Conservation (phyloP, 2,113 vertebrate species). For the Micromys minutus region DNA sequence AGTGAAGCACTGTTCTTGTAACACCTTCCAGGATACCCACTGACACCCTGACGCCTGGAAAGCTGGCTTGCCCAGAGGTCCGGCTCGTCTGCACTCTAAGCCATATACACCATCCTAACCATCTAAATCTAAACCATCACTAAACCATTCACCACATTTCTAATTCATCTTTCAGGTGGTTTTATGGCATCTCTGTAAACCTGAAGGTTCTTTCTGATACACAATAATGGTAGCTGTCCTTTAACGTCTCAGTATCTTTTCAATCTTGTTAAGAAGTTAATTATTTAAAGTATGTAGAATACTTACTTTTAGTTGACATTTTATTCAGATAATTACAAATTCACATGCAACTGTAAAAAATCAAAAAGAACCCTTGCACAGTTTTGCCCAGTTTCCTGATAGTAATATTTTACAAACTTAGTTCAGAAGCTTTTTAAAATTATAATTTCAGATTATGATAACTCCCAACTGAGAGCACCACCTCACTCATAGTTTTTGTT, state of each 20-base stretch:
- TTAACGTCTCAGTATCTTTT: conserved; percentile 22
- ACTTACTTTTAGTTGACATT: conserved; percentile 34
- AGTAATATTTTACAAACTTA: conserved; percentile 9
- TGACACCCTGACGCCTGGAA: not conserved
- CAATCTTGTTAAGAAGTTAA: not conserved
- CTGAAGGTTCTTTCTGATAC: not conserved
- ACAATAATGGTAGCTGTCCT: not conserved
- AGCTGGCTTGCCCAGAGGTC: not conserved
- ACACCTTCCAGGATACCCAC: not conserved
- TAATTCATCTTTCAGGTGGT: not conserved
- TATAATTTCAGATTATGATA: conserved; percentile 43
- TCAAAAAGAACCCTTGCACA: not conserved
- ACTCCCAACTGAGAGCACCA: not conserved
- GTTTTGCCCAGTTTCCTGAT: not conserved
- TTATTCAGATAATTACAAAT: conserved; percentile 41
- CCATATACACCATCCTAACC: no score
- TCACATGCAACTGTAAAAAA: conserved; percentile 45
- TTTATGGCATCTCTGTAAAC: not conserved
- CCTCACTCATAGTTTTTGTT: not conserved
- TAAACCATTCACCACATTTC: not conserved
- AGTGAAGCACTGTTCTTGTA: not conserved
- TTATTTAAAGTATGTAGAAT: conserved; percentile 17
- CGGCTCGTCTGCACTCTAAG: not conserved
- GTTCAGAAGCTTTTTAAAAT: conserved; percentile 8
- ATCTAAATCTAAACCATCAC: no score